Base-by-base conservation (phyloP, 1,140 invertebrate genomes). In the silkworm (Bombyx mori) region DNA sequence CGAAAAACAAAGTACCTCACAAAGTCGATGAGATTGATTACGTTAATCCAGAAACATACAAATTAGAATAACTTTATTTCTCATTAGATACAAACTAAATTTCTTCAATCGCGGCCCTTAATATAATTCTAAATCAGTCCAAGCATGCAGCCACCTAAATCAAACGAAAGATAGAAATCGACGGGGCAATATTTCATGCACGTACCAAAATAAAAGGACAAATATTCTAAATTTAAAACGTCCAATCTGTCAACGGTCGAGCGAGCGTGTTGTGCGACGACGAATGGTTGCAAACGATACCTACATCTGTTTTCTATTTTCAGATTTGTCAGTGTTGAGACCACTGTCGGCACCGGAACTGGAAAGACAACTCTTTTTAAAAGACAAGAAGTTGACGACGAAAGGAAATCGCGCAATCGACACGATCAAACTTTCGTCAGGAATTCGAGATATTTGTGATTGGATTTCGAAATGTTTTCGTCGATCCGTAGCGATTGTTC, bases 271-370 rank as follows among this genome's bases (percentile, higher is more conserved):
- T 82, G 75, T 77, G 77, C 75, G 75, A 78, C 79, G 77, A 75
- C 76, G 74, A 74, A 83, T 77, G 68, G 76, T 77, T 71, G 75
- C 80, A 74, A 79, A 81, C 76, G 76, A 76, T 76, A 73, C 77
- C 75, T 71, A 79, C 78, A 82, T 82, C 71, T 84, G 77, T 80
- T 78, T 73, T 79, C 81, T 84, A 86, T 86, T 86, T 84, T 70
- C 57, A 79, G 79, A 83, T 80, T 79, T 82, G 81, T 86, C 81
- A 77, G 68, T 67, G 63, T 62, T 60, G 61, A 75, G 73, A 66
- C 66, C 54, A 68, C 66, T 73, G 77, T 82, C 74, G 81, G 69
- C 71, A 57, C 75, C 75, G 78, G 81, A 82, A 82, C 74, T 74
- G 58, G 54, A 56, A 66, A 50, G 53, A 69, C 63, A 79, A 77